Base-by-base conservation (phyloP, 2,113 vertebrate species). In the Apteryx mantelli region DNA sequence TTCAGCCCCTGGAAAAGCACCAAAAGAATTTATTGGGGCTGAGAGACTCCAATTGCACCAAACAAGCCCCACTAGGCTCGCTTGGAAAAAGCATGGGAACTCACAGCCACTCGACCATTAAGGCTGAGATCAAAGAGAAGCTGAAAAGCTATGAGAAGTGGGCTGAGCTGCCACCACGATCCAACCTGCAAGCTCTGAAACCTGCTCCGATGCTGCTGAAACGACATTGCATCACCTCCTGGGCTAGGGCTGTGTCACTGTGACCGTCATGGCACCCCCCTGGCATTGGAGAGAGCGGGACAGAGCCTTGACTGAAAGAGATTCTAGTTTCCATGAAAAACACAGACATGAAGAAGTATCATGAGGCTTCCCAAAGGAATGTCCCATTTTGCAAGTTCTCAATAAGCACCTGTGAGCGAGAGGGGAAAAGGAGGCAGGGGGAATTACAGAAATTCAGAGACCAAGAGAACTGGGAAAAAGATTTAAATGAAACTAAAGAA, bases 291-390 rank as follows among this genome's bases (percentile, higher is more conserved):
- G 32, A 24, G 53, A 16, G 5, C 3, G 9, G 1, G 0, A 28
- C 0, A 3, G 40, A 7, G 22, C 46, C 81, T 13, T 2, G 19
- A 18, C 32, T 1, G 0, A 1, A 1, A 5, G 12, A 48, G 30
- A 22, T 6, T 6, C 14, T 11, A 1, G 2, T 53, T 76, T 61
- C 60, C 32, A 2, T 2, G 11, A 26, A 92, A 64, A 82, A 21
- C 46, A 13, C 58, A 34, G 55, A n/a, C 21, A 4, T 22, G 7
- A 36, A 34, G 60, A 71, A n/a, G 6, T 9, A 26, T 63, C 55
- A 13, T 0, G 2, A 52, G 46, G 66, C 53, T 86, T 82, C 36
- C 36, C 55, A 36, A 30, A 82, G 40, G 36, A 73, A 56, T 0
- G 5, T 6, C 53, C 53, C 2, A 12, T 40, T 52, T 34, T 46